These are phyloP conservation scores for Maconellicoccus hirsutus DNA, from an alignment of 1,140 invertebrate genomes.

Conservation along the genomic window DNA sequence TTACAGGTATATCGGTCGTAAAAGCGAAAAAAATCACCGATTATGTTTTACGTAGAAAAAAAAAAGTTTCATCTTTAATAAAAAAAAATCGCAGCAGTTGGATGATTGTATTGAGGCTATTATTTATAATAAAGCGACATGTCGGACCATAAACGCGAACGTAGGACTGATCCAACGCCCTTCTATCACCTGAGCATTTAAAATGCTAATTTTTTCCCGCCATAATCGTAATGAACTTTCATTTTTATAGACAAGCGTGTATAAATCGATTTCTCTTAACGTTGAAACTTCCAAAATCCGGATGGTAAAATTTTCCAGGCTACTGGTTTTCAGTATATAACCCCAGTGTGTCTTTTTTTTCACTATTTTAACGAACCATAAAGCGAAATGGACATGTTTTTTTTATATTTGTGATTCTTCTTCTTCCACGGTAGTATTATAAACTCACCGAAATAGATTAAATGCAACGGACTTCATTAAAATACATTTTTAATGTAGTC, in stretches of 20 bases:
- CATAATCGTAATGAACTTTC: slow-evolving; percentile 17
- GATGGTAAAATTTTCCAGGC: no score
- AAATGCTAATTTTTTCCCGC: slow-evolving; percentile 12
- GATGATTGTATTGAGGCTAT: slow-evolving; percentile 14
- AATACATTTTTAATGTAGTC: slow-evolving; percentile 12
- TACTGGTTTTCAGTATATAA: no score
- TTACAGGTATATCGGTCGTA: background rate
- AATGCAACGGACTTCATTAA: background rate
- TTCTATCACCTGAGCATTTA: slow-evolving; percentile 10
- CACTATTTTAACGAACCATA: no score
- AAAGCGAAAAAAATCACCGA: background rate
- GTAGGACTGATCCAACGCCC: background rate
- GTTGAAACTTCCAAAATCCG: no score
- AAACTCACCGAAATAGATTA: background rate
- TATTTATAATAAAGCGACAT: slow-evolving; percentile 14
- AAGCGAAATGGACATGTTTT: no score
- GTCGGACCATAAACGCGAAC: slow-evolving; percentile 17
- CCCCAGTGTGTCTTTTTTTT: no score
- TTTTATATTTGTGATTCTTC: no score
- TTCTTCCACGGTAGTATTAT: no score
- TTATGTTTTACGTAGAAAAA: background rate
- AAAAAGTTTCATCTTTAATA: background rate
- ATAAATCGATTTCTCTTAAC: background rate
- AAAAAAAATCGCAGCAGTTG: slow-evolving; percentile 7
- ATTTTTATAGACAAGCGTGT: slow-evolving; percentile 14